Conservation (phyloP, 1,140 invertebrate species). For the Lepidostoma basale region DNA sequence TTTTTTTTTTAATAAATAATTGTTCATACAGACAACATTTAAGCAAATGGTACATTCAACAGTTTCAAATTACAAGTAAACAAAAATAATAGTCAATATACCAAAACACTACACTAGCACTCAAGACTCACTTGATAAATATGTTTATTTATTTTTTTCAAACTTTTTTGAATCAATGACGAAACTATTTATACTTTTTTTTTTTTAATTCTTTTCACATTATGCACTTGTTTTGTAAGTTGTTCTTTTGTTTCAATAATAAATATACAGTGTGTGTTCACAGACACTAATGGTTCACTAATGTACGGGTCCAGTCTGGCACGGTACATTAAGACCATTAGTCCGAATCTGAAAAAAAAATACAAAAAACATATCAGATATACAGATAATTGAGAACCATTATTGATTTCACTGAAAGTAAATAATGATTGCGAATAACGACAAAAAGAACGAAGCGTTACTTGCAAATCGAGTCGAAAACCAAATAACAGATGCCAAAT, state of each 20-base stretch:
- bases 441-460: too few relatives aligned
- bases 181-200: conserved; percentile 26
- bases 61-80: too few relatives aligned
- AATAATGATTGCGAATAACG: too few relatives aligned
- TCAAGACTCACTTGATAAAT: conserved; percentile 19
- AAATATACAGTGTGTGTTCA: conserved; percentile 3
- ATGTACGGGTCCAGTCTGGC: too few relatives aligned
- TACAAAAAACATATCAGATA: neutral
- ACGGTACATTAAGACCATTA: too few relatives aligned
- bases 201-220: conserved; percentile 20
- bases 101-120: conserved; percentile 25
- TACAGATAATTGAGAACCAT: neutral
- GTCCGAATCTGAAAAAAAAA: neutral
- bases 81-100: conserved; percentile 7
- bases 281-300: too few relatives aligned
- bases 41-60: too few relatives aligned
- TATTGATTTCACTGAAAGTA: too few relatives aligned
- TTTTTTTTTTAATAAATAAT: too few relatives aligned
- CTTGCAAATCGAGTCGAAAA: too few relatives aligned
- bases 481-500: too few relatives aligned
- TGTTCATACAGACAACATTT: too few relatives aligned
- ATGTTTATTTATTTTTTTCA: conserved; percentile 30
- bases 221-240: neutral
- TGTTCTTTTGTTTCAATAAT: conserved; percentile 1
- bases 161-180: conserved; percentile 38